Base-by-base conservation (phyloP, 92 coral and sea anemone genomes). In the Palythoa heliodiscus region DNA sequence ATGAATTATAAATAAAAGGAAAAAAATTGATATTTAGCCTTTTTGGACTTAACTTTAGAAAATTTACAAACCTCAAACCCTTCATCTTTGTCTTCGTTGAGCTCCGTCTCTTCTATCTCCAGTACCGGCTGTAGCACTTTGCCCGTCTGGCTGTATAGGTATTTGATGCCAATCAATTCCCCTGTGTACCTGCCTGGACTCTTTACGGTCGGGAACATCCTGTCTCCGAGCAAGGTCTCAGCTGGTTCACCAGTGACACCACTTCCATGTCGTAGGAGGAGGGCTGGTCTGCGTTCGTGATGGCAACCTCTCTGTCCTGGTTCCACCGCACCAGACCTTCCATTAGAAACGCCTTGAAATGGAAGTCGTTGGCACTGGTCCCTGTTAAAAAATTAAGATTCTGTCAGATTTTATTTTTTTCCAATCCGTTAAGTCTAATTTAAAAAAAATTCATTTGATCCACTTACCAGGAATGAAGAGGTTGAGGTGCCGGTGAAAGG, bases 391-490 rank as follows among this genome's bases (percentile, higher is more conserved):
- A n/a, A n/a, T n/a, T n/a, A n/a, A n/a, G n/a, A n/a, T n/a, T n/a
- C 77, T 24, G 24, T 50, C 11, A 2, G 0, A 2, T 35, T 7
- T 15, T 7, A 10, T 58, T 1, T 43, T 13, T 40, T 77, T 12
- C 8, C 1, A n/a, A 7, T 5, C 5, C 0, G 3, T 9, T 15
- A 17, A n/a, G 22, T 63, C 16, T 23, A 10, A 35, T 64, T 15
- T 64, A 17, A 3, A 3, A 22, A 0, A 64, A 64, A 17, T 4
- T 19, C 2, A 9, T 19, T 10, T 3, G 29, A 17, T 7, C 17
- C 24, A 20, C 72, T 83, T 72, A 76, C 88, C 69, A 9, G 88
- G 88, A 13, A 86, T 86, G 19, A 86, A 86, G 24, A 11, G 37
- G 73, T 86, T 86, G 50, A 86, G 37, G 57, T 73, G 88, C 7